Evolutionary conservation across 2,888 invertebrate species (phyloP), one percentile per base, ranked within the genome.

Genomic region (Diabrotica balteata): DNA sequence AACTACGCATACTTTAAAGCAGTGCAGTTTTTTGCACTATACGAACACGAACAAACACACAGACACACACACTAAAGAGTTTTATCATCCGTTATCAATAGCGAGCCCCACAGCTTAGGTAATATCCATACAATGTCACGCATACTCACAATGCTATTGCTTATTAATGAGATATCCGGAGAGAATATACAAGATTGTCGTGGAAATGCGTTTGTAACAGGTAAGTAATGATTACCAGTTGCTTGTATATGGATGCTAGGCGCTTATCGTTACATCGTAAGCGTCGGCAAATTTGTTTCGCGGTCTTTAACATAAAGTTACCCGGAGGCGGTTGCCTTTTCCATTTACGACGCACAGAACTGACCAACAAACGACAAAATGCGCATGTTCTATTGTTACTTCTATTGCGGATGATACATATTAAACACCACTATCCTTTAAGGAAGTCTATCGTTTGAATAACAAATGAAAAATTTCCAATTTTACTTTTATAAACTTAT

Each of bases 91-190:
- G 77, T 80, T 80, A 80, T 81, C 80, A 79, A 80, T 79, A 78
- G 79, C 75, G 45, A 63, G 74, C 74, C 77, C 32, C 32, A 32
- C 32, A 76, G 76, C 76, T 75, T 70, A 74, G 77, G 77, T 82
- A 82, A 83, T 83, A 82, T 83, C 81, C 83, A 83, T 83, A 83
- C 82, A 82, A 82, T 83, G 82, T 83, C 83, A 82, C 82, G 82
- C 81, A 81, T 79, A 80, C 75, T 77, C 79, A 80, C 81, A 81
- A 81, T 80, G 81, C 79, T 76, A 82, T 83, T 82, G 81, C 81
- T 82, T 82, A 83, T 81, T 83, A 82, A 83, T 83, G 82, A 80
- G 81, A 80, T 68, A 76, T 78, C 78, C 76, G 75, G 74, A 72
- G 75, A 72, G 74, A 71, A 73, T 73, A 75, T 73, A 73, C 70